Conservation (phyloP, 2,888 invertebrate species). For the Epirrhoe alternata region DNA sequence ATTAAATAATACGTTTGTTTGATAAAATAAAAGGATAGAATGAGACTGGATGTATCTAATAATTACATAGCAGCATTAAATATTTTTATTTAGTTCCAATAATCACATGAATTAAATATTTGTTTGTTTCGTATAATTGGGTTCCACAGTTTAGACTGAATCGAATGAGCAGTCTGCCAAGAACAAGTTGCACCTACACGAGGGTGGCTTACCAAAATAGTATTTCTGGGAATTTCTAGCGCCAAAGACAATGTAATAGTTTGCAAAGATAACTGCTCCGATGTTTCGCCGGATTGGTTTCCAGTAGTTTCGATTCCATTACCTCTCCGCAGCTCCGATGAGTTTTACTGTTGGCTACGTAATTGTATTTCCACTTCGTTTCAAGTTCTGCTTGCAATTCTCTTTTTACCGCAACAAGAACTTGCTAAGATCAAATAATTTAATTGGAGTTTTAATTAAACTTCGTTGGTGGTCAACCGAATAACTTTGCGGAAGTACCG, state of each 20-base stretch:
- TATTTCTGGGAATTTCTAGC: conserved; percentile 64
- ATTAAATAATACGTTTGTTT: not conserved
- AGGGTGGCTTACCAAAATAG: conserved; percentile 62
- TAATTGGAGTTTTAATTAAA: conserved; percentile 35
- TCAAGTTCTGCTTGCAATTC: conserved; percentile 36
- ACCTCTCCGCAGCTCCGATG: conserved; percentile 50
- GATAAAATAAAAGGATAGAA: not conserved
- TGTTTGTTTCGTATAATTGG: not conserved
- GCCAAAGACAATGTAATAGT: conserved; percentile 61
- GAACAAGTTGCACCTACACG: conserved; percentile 8
- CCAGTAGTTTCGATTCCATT: conserved; percentile 59
- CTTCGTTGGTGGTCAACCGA: conserved; percentile 26
- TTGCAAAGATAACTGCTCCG: conserved; percentile 55
- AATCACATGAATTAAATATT: not conserved
- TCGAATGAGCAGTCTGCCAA: not conserved
- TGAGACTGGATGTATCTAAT: not conserved
- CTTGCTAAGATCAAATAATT: conserved; percentile 33
- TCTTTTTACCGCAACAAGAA: conserved; percentile 28
- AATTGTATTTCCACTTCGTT: conserved; percentile 53
- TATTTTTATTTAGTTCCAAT: not conserved
- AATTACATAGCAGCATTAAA: not conserved
- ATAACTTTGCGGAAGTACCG: conserved; percentile 21
- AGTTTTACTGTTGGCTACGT: conserved; percentile 53
- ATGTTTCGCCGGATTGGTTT: conserved; percentile 54
- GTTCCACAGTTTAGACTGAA: not conserved